These are phyloP conservation scores for Asobara japonica DNA, from an alignment of 1,140 invertebrate species.

Conservation along the genomic window DNA sequence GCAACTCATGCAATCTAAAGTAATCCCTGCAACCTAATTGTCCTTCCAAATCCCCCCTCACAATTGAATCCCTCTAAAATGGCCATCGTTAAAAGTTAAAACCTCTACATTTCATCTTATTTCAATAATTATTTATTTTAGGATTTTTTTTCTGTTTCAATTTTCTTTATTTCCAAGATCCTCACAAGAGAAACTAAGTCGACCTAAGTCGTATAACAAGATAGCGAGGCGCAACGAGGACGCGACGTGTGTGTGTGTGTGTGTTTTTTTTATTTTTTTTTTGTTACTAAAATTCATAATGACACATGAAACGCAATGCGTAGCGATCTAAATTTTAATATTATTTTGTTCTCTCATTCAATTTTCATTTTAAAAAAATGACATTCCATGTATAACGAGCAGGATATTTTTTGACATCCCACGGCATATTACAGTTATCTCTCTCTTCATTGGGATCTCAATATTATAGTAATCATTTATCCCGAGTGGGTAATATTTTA, in stretches of 20 bases:
- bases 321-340: conserved; percentile 21
- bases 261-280: too few relatives aligned
- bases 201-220: conserved; percentile 31
- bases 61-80: conserved; percentile 20
- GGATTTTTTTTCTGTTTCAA: not conserved
- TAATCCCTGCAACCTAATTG: conserved; percentile 15
- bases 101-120: conserved; percentile 25
- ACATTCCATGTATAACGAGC: not conserved
- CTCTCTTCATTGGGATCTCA: not conserved
- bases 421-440: not conserved
- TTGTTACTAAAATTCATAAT: conserved; percentile 26
- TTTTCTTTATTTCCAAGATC: conserved; percentile 22
- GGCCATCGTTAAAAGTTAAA: conserved; percentile 36
- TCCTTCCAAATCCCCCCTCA: not conserved
- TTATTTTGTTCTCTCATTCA: conserved; percentile 16
- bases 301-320: conserved; percentile 31
- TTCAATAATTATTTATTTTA: conserved; percentile 27
- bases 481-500: not conserved
- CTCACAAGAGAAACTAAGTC: conserved; percentile 31
- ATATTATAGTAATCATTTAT: conserved; percentile 17
- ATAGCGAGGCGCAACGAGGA: conserved; percentile 36
- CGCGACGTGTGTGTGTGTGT: too few relatives aligned
- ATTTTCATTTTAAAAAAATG: not conserved
- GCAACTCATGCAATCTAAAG: not conserved
- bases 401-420: not conserved